Base-by-base conservation (phyloP, 2,888 invertebrate genomes). In the Apodemia duryi region DNA sequence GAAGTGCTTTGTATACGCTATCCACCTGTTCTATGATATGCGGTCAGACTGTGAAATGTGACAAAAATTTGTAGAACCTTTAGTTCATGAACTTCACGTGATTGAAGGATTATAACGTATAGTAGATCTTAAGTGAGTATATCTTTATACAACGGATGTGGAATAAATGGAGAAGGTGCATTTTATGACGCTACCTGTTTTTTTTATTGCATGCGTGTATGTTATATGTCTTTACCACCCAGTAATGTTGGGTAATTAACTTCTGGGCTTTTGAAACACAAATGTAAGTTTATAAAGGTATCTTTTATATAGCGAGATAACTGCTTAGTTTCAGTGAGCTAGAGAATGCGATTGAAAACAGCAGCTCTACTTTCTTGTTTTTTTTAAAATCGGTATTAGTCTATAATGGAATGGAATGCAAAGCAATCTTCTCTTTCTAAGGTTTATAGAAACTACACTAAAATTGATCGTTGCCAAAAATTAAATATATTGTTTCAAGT, bases 111-210 rank as follows among this genome's bases (percentile, higher is more conserved):
- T 21, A 51, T 51, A 21, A 21, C 21, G 21, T 21, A n/a, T 7
- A 90, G 54, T 54, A 35, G 57, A 60, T 35, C 13, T 3, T 32
- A 35, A 28, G 57, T 60, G 32, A 60, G 57, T 60, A 32, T 32
- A 35, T 1, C 6, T 60, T 60, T 32, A 32, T 88, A 84, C 85
- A 82, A 72, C 87, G 89, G 89, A 90, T 89, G 88, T 88, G 83
- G 83, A 86, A 86, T 88, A 86, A 88, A 88, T 88, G 86, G 84
- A 80, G 85, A 81, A 86, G 88, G 89, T 86, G 87, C 84, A 85
- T 87, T 84, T 88, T 74, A 76, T 57, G 32, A 57, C 71, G 88
- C 90, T 91, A 91, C 91, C 91, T 90, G 90, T 90, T 88, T 91
- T 88, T 79, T 86, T 78, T 69, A 70, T 64, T 83, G 85, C 71